Conservation (phyloP, 2,113 vertebrate genomes). For the Engraulis encrasicolus region DNA sequence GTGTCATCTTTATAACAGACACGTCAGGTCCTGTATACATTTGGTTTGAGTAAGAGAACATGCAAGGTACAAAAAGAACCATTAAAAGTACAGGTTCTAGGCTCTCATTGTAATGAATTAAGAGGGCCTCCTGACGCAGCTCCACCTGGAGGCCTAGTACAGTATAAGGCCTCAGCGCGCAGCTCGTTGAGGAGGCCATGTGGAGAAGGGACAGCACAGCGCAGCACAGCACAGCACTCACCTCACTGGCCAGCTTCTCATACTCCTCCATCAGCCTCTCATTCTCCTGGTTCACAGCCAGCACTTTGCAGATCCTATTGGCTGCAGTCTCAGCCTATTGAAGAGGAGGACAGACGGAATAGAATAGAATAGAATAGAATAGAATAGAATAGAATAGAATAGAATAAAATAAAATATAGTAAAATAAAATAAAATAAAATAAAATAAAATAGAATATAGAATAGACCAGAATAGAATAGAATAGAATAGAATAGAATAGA, state of each 20-base stretch:
- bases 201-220: not conserved
- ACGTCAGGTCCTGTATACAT: too few species aligned
- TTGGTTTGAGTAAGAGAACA: too few species aligned
- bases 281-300: constrained; percentile 58
- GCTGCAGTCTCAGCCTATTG: constrained; percentile 52
- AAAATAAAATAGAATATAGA: too few species aligned
- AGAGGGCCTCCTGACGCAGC: not conserved
- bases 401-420: too few species aligned
- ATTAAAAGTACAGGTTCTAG: not conserved
- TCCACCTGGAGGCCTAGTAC: constrained; percentile 1
- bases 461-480: too few species aligned
- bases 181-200: not conserved
- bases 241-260: constrained; percentile 59
- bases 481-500: too few species aligned
- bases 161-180: not conserved
- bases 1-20: not conserved
- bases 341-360: not conserved
- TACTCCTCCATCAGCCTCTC: constrained; percentile 58
- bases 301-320: constrained; percentile 56
- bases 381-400: too few species aligned
- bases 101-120: too few species aligned
- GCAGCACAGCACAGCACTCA: too few species aligned
- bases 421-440: too few species aligned
- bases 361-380: too few species aligned
- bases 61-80: not conserved